phyloP scores from a whole-genome alignment of 2,888 invertebrate genomes.

The Aleiodes testaceus region DNA sequence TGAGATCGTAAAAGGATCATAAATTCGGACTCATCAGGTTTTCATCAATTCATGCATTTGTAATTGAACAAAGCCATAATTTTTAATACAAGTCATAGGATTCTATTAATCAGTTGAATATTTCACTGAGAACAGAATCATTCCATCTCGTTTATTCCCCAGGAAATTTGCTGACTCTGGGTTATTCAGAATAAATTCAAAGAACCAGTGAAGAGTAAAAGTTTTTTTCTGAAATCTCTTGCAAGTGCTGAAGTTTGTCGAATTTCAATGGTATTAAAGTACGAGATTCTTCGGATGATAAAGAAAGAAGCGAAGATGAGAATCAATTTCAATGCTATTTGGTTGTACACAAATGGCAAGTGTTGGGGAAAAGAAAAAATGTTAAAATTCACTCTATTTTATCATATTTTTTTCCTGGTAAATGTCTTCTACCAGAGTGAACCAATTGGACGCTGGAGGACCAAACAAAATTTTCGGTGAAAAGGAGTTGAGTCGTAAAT shows the following conservation, averaged over 20 bases:
- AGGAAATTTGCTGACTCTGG: too few relatives aligned
- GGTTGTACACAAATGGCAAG: not conserved
- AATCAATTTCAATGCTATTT: not conserved
- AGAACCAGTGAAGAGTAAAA: too few relatives aligned
- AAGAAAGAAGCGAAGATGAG: not conserved
- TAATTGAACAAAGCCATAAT: too few relatives aligned
- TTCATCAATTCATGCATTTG: too few relatives aligned
- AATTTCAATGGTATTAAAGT: conserved; percentile 2
- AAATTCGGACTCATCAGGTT: too few relatives aligned
- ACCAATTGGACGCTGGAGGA: conserved; percentile 19
- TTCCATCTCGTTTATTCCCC: too few relatives aligned
- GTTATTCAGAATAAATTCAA: too few relatives aligned
- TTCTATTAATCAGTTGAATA: too few relatives aligned
- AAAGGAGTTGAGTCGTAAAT: conserved; percentile 18
- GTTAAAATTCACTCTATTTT: not conserved
- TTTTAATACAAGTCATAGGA: too few relatives aligned
- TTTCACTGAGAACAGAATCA: too few relatives aligned
- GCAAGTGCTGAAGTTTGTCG: not conserved
- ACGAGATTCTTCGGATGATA: conserved; percentile 8
- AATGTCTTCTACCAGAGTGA: not conserved
- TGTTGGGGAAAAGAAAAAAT: not conserved
- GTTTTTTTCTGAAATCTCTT: not conserved
- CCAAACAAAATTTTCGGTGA: conserved; percentile 16
- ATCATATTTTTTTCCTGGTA: not conserved
- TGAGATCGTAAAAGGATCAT: too few relatives aligned